Conservation (phyloP, 2,113 vertebrate genomes). For the Pollachius pollachius region DNA sequence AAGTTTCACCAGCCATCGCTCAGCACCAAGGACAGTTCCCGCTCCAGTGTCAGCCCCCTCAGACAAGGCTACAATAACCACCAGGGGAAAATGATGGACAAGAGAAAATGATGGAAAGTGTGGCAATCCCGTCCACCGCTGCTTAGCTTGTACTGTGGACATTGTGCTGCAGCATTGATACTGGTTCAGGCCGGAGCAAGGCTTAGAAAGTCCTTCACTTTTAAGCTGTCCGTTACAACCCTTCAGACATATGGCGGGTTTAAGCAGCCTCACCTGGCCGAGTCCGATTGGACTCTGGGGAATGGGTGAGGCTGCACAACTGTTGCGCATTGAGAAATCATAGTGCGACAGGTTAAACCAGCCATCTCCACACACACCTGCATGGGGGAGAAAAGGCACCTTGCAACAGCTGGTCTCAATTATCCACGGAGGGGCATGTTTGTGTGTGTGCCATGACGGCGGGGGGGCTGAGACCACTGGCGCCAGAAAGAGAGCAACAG, state of each 20-base stretch:
- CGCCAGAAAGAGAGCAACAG: conserved; percentile 79
- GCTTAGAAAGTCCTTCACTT: neutral
- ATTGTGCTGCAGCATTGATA: conserved; percentile 17
- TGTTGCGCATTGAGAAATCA: too few relatives aligned
- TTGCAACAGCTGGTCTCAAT: conserved; percentile 83
- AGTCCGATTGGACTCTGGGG: too few relatives aligned
- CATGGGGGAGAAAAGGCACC: conserved; percentile 72
- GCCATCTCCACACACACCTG: neutral
- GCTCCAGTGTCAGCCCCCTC: neutral
- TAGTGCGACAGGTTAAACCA: too few relatives aligned
- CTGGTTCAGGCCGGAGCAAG: conserved; percentile 12
- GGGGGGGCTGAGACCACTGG: conserved; percentile 73
- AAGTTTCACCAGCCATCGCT: neutral
- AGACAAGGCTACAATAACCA: neutral
- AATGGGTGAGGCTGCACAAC: too few relatives aligned
- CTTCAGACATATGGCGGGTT: neutral
- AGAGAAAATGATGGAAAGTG: neutral
- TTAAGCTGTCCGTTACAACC: conserved; percentile 3
- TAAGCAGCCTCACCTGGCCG: too few relatives aligned
- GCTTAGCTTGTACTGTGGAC: neutral
- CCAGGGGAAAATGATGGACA: neutral
- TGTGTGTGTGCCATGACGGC: conserved; percentile 35
- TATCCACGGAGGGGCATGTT: conserved; percentile 66
- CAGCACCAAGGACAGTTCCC: conserved; percentile 9
- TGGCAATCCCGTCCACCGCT: too few relatives aligned